Evolutionary conservation across 1,140 invertebrate genomes (phyloP).

Genomic region (Eumaeus atala): DNA sequence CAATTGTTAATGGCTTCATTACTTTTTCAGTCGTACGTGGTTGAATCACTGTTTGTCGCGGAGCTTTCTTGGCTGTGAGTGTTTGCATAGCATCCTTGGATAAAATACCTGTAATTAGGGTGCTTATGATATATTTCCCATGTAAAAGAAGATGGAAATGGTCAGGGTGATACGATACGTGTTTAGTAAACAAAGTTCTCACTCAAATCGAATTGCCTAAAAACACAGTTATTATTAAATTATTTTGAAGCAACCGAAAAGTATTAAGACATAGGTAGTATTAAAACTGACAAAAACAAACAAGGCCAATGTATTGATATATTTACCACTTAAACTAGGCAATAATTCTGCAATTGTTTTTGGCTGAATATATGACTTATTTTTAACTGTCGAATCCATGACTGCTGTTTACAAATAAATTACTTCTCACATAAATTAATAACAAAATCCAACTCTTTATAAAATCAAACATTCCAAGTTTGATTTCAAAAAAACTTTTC

Average conservation of each 20-base stretch:
- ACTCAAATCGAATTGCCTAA: no score
- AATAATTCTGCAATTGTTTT: conserved; percentile 47
- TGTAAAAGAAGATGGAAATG: background rate
- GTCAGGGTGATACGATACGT: no score
- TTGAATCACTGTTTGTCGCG: conserved; percentile 27
- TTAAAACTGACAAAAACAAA: background rate
- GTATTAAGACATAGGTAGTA: background rate
- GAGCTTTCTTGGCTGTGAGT: conserved; percentile 38
- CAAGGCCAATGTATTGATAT: background rate
- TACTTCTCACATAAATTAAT: background rate
- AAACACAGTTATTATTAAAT: no score
- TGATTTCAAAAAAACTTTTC: background rate
- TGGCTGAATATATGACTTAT: conserved; percentile 26
- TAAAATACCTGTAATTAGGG: conserved; percentile 44
- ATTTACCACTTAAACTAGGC: conserved; percentile 39
- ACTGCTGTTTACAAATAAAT: conserved; percentile 8
- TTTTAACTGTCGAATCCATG: conserved; percentile 35
- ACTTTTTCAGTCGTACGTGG: conserved; percentile 39
- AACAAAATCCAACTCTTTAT: conserved; percentile 18
- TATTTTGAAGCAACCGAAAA: background rate
- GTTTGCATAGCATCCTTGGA: conserved; percentile 36
- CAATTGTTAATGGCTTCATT: conserved; percentile 46
- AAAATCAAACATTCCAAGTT: conserved; percentile 24
- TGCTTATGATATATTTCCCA: background rate
- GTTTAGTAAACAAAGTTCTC: no score